Conservation (phyloP, 1,140 invertebrate genomes). For the Bombus soroeensis region DNA sequence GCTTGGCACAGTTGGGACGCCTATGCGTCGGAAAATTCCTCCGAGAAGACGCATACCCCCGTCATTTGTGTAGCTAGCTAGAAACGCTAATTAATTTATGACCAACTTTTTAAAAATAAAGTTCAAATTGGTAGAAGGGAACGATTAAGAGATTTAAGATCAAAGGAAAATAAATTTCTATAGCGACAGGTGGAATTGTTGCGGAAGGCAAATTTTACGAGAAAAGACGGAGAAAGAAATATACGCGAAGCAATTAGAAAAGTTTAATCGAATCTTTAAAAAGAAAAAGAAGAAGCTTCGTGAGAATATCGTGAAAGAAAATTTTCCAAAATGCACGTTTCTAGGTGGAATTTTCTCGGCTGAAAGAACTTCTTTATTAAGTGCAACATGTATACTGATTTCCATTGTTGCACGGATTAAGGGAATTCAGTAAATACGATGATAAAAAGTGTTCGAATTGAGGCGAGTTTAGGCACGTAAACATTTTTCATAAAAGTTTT, state of each 20-base stretch:
- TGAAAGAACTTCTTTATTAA: background rate
- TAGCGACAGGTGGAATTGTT: background rate
- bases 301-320: background rate
- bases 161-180: no score
- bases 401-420: background rate
- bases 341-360: background rate
- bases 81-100: background rate
- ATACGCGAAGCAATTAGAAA: background rate
- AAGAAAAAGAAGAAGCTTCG: no score
- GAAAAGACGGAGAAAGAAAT: background rate
- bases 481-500: background rate
- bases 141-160: background rate
- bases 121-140: no score
- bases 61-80: background rate
- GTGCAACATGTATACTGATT: background rate
- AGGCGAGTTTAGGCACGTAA: background rate
- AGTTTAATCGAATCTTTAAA: background rate
- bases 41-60: background rate
- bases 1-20: background rate
- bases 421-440: background rate
- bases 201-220: background rate
- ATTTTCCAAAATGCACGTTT: no score
- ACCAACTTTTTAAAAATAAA: no score
- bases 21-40: constrained; percentile 27
- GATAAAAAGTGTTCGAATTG: no score